Evolutionary conservation across 2,113 vertebrate species (phyloP).

Genomic region (Cottus gobio): DNA sequence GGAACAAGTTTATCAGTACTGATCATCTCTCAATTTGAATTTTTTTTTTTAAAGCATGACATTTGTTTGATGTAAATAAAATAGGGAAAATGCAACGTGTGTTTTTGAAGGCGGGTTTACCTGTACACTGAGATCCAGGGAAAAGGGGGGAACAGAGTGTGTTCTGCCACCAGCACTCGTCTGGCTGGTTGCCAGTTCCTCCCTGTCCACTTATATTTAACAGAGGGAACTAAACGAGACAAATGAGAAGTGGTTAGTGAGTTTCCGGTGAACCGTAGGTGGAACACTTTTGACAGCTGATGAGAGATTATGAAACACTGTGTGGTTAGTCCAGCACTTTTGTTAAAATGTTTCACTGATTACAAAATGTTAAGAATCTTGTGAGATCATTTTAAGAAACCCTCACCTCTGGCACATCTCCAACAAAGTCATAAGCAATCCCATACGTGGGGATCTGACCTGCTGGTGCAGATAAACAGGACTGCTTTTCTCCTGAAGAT

Average conservation of each 20-base stretch:
- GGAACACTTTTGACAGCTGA: conserved; percentile 24
- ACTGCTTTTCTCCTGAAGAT: conserved; percentile 83
- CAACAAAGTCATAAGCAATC: conserved; percentile 86
- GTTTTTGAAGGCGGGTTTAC: conserved; percentile 74
- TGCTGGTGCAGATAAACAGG: conserved; percentile 86
- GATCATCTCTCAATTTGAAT: not conserved
- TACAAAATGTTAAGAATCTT: not conserved
- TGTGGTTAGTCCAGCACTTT: not conserved
- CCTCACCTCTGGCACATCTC: conserved; percentile 89
- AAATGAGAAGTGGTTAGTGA: conserved; percentile 51
- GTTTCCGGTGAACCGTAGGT: conserved; percentile 16
- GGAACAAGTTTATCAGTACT: too few relatives aligned
- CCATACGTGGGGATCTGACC: conserved; percentile 86
- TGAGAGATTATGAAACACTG: not conserved
- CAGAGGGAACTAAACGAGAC: conserved; percentile 85
- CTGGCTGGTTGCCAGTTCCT: conserved; percentile 87
- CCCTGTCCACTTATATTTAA: conserved; percentile 88
- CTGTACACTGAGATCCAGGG: conserved; percentile 92
- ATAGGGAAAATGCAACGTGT: too few relatives aligned
- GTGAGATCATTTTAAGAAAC: not conserved
- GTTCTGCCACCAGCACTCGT: conserved; percentile 97
- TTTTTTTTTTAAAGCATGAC: not conserved
- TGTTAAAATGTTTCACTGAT: not conserved
- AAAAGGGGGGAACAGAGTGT: conserved; percentile 93
- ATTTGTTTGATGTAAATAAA: not conserved